Evolutionary conservation across 2,888 invertebrate species (phyloP), one percentile per base, ranked within the genome.

Genomic region (Ophonus ardosiacus): DNA sequence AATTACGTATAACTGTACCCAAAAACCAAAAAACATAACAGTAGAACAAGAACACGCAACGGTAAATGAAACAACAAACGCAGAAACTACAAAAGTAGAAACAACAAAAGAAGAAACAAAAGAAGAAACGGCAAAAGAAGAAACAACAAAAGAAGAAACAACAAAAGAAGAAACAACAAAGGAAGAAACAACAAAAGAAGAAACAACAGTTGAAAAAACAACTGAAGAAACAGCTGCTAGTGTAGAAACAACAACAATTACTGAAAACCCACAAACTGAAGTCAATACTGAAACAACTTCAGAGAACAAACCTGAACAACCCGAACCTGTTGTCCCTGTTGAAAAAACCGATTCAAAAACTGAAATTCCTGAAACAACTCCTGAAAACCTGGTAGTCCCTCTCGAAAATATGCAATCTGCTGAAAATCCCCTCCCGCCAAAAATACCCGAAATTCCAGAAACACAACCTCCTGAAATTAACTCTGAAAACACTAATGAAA

Each of bases 221-320:
- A 65, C 81, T 8, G 65, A 68, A 65, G 24, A 65, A n/a, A 71
- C 65, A 7, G 0, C 10, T 24, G 65, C 8, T 1, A 63, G 0
- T 24, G 8, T 13, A n/a, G 65, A 81, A 71, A 68, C 57, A 31
- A 51, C 13, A 21, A 81, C 15, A 18, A 8, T 13, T 2, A 38
- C 38, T 38, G 79, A 80, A 15, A n/a, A 15, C 40, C 17, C 79
- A 17, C 59, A 80, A 80, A 51, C 38, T 68, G 31, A 90, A 78
- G 71, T 91, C 81, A 91, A 91, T 57, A 92, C 92, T 51, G 90
- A 91, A 76, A 91, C 91, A 59, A 86, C 88, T 7, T 89, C 78
- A 68, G 24, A 8, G 10, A n/a, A 57, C 40, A 43, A 61, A 80
- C 2, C 43, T 17, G 78, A 15, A 51, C 21, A 68, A 13, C 31